Conservation (phyloP, 2,888 invertebrate genomes). For the Drosophila merina region DNA sequence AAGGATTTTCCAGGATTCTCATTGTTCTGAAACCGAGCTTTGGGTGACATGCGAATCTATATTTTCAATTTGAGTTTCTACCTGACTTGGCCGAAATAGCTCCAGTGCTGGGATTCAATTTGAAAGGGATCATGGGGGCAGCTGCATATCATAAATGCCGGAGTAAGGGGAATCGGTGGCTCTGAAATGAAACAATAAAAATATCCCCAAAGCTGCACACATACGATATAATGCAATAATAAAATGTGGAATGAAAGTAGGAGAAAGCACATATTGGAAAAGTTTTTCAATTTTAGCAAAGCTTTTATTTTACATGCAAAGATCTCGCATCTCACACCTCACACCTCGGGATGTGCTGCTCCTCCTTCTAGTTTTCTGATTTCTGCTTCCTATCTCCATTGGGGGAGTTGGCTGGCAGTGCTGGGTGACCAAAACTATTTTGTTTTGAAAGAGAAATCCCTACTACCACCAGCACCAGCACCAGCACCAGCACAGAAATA, state of each 20-base stretch:
- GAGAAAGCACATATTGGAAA: conserved; percentile 71
- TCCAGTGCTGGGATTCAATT: conserved; percentile 8
- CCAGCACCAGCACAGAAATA: conserved; percentile 34
- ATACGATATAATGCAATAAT: conserved; percentile 43
- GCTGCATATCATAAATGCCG: conserved; percentile 41
- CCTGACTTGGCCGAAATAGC: conserved; percentile 23
- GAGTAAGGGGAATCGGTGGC: conserved; percentile 35
- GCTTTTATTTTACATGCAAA: conserved; percentile 75
- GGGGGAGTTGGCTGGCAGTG: conserved; percentile 30
- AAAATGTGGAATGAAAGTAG: conserved; percentile 37
- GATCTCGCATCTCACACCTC: conserved; percentile 57
- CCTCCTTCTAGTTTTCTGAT: background rate
- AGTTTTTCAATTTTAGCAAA: conserved; percentile 75
- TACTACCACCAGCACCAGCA: conserved; percentile 7
- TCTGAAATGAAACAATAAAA: conserved; percentile 68
- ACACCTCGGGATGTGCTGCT: conserved; percentile 14
- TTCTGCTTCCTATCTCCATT: conserved; percentile 1
- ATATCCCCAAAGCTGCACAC: conserved; percentile 41
- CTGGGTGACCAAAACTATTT: conserved; percentile 60
- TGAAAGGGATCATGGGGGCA: conserved; percentile 34
- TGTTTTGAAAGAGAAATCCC: conserved; percentile 57
- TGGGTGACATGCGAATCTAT: conserved; percentile 17
- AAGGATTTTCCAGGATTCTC: background rate
- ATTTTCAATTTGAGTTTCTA: conserved; percentile 31
- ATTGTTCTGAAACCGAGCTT: conserved; percentile 5